A percentile compares a stretch with the other conserved stretches of the same genome.
phyloP scores from a whole-genome alignment of 2,797 vertebrate genomes.

The Scleropages formosus region DNA sequence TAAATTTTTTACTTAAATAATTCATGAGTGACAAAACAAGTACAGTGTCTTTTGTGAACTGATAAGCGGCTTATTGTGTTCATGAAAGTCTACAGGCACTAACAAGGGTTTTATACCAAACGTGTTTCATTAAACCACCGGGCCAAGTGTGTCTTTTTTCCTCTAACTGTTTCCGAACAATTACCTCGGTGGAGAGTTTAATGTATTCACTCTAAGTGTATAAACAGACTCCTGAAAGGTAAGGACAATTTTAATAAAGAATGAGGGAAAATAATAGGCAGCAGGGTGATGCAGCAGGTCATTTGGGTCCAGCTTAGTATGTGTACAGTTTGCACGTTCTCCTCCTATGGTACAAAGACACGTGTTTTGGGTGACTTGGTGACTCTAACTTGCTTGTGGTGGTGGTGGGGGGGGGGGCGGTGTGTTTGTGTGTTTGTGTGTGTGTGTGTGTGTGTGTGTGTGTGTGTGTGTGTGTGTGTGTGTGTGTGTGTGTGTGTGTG shows the following conservation, averaged over 20 bases:
- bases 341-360: too few relatives aligned
- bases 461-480: too few relatives aligned
- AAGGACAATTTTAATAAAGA: neutral
- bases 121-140: slow-evolving; percentile 10
- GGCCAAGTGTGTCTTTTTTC: neutral
- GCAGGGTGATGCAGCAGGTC: too few relatives aligned
- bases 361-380: too few relatives aligned
- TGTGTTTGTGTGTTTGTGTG: too few relatives aligned
- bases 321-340: too few relatives aligned
- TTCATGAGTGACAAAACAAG: slow-evolving; percentile 23
- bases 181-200: slow-evolving; percentile 6
- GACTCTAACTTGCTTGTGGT: too few relatives aligned
- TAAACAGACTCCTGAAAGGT: neutral
- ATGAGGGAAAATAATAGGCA: too few relatives aligned
- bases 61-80: slow-evolving; percentile 21
- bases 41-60: slow-evolving; percentile 20
- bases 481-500: too few relatives aligned
- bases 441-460: too few relatives aligned
- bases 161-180: neutral
- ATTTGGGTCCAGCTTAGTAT: too few relatives aligned
- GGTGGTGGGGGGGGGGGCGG: too few relatives aligned
- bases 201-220: neutral
- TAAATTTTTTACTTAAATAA: slow-evolving; percentile 23
- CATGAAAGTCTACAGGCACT: slow-evolving; percentile 23
- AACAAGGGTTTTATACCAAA: slow-evolving; percentile 16